Base-by-base conservation (phyloP, 1,140 invertebrate genomes). In the Conus ventricosus region DNA sequence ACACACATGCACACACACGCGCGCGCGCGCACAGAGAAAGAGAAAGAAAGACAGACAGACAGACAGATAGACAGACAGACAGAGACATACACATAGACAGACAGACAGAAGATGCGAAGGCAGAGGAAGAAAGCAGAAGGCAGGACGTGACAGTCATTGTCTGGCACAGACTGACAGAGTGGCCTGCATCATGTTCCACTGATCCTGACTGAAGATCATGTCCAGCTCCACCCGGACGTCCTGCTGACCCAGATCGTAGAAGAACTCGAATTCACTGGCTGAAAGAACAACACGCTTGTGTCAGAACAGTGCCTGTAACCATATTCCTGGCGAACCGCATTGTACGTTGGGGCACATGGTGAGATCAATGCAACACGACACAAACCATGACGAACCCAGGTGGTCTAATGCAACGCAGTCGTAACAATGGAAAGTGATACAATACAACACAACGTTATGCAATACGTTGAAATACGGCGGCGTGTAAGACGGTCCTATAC, bases 191-290 rank as follows among this genome's bases (percentile, higher is more conserved):
- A 39, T 54, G 13, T 80, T 87, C 84, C 84, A 90, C 20, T 90
- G 87, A 54, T 88, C 87, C 11, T 84, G 51, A 55, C 54, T 88
- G 75, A 85, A 81, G 8, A 90, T 8, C 55, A 90, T 88, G 63
- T 90, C 89, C 80, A 81, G 55, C 53, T 90, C 89, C 23, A 88
- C 78, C 23, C 81, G 85, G 2, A 90, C 84, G 67, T 88, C 87
- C 25, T 75, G n/a, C 4, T 78, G 39, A n/a, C 87, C 82, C n/a
- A 39, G 53, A 39, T 84, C 87, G 54, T 87, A 87, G 85, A 87
- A 87, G 54, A 87, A 87, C 23, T 78, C 85, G 25, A 87, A 87
- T 6, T 87, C 85, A 20, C 17, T 17, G 51, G 71, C 85, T 87
- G 75, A 4, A 25, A 84, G 20, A 60, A 39, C 17, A 60, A 5